A percentile compares a stretch with the other conserved stretches of the same genome.
Conservation (phyloP, 2,797 vertebrate genomes). For the Coccyzus lansbergi region DNA sequence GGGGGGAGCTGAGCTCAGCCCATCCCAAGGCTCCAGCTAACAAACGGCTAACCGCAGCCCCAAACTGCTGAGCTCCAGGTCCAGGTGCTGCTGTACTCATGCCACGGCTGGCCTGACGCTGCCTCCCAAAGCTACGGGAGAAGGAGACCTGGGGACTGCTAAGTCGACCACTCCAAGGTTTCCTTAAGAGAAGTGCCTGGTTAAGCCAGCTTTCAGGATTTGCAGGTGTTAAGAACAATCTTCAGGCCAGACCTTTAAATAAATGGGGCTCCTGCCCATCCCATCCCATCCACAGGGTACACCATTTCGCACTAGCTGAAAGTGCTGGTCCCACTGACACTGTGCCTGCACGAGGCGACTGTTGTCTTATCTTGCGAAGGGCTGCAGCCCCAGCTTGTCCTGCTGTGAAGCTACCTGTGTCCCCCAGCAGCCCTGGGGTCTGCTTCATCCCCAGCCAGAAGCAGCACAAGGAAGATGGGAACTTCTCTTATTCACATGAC, state of each 20-base stretch:
- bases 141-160: not conserved
- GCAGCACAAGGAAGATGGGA: not conserved
- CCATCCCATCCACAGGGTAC: not conserved
- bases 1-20: not conserved
- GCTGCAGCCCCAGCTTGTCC: not conserved
- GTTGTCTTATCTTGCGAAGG: too few relatives aligned
- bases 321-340: not conserved
- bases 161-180: not conserved
- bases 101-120: not conserved
- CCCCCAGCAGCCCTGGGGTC: not conserved
- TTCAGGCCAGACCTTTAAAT: not conserved
- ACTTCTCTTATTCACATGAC: not conserved
- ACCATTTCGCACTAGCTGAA: not conserved
- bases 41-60: not conserved
- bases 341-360: not conserved
- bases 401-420: not conserved
- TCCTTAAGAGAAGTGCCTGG: not conserved
- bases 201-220: not conserved
- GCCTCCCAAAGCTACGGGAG: not conserved
- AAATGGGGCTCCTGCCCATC: not conserved
- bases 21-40: not conserved
- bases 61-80: rapidly evolving
- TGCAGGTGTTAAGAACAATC: not conserved
- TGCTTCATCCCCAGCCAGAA: not conserved
- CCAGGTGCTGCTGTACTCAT: not conserved